phyloP scores from a whole-genome alignment of 2,797 vertebrate genomes.

The Mormyrus hasselquistii region DNA sequence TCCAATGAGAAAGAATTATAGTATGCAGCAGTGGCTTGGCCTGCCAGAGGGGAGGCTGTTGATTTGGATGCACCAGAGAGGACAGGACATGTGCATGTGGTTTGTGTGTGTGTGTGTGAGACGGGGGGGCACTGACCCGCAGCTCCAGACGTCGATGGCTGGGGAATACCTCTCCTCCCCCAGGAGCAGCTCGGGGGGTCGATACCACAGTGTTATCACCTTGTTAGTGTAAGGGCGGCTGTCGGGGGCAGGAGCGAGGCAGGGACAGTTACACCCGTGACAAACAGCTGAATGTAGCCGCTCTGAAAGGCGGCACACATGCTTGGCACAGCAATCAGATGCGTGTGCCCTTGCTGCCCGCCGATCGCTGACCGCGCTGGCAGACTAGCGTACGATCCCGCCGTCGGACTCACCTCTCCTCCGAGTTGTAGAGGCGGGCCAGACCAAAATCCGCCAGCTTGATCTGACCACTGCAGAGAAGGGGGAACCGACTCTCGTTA shows the following conservation, averaged over 20 bases:
- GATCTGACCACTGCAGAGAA: constrained; percentile 80
- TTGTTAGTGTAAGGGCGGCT: constrained; percentile 99
- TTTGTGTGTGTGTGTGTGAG: not conserved
- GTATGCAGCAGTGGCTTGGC: not conserved
- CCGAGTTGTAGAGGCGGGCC: constrained; percentile 94
- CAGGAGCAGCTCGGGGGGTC: constrained; percentile 89
- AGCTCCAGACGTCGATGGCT: constrained; percentile 98
- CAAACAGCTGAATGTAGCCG: not conserved
- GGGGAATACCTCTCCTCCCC: constrained; percentile 95
- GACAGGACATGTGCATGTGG: not conserved
- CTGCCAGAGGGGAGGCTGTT: not conserved
- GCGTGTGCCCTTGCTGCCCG: too few species aligned
- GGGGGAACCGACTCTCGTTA: not conserved
- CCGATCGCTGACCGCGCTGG: too few species aligned
- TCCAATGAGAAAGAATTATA: not conserved
- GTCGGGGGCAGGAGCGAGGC: constrained; percentile 32
- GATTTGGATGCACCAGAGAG: not conserved
- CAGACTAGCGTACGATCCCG: not conserved
- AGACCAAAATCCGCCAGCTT: constrained; percentile 97
- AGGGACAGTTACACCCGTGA: not conserved
- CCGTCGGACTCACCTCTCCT: constrained; percentile 78
- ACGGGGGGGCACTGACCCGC: constrained; percentile 72
- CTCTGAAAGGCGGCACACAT: not conserved
- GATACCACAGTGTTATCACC: constrained; percentile 98
- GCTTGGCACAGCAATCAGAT: not conserved